Evolutionary conservation across 2,113 vertebrate genomes (phyloP).

Genomic region (Anguilla japonica): DNA sequence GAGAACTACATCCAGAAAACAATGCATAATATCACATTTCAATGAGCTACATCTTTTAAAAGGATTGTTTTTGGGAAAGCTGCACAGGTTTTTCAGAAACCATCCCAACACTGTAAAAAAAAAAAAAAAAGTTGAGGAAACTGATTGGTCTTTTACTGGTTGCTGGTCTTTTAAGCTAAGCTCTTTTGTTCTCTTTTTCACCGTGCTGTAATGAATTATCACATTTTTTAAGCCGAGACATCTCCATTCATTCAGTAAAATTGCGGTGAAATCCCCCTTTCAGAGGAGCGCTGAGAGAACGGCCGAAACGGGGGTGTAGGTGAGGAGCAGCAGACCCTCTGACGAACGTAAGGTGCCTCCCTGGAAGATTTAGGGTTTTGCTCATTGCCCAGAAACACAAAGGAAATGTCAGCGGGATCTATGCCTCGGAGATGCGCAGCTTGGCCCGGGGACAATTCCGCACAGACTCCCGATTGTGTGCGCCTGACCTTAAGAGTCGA

Average conservation of each 20-base stretch:
- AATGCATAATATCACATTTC: neutral
- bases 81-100: neutral
- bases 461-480: neutral
- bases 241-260: too few relatives aligned
- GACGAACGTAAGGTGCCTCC: neutral
- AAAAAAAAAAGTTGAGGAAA: too few relatives aligned
- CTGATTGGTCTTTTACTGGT: too few relatives aligned
- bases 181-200: too few relatives aligned
- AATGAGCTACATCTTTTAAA: neutral
- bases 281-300: too few relatives aligned
- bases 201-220: too few relatives aligned
- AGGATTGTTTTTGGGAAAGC: neutral
- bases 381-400: neutral
- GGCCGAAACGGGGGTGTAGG: too few relatives aligned
- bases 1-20: neutral
- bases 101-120: neutral
- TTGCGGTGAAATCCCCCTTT: too few relatives aligned
- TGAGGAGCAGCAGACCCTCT: too few relatives aligned
- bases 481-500: conserved; percentile 15
- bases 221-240: too few relatives aligned
- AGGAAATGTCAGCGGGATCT: neutral
- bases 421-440: neutral
- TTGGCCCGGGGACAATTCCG: neutral
- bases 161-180: too few relatives aligned
- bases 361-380: neutral